Evolutionary conservation across 1,140 invertebrate species (phyloP), one percentile per base, ranked within the genome.

Genomic region (Solenopsis invicta): DNA sequence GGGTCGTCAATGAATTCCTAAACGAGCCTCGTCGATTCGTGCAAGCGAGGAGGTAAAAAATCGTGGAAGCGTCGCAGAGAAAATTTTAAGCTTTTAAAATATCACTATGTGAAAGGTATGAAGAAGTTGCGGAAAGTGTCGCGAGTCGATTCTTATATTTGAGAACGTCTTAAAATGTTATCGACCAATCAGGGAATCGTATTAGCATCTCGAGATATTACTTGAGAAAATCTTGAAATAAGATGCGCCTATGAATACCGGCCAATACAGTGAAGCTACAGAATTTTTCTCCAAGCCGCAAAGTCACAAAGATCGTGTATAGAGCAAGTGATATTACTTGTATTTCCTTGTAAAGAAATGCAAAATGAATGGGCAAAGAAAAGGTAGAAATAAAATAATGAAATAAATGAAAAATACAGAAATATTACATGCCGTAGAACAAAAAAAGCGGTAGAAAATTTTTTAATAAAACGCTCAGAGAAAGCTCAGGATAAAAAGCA

Each of bases 21-120:
- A 80, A 86, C 59, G 66, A 80, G 67, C 41, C 67, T 74, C 80
- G 67, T 82, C 80, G 78, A 82, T 67, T 82, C 37, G 66, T 24
- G 54, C 54, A 8, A 4, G 37, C 80, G 80, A 52, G 24, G 54
- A 48, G 50, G 54, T 41, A 54, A 74, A 82, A 84, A 84, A 61
- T 84, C 69, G 54, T 13, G 9, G 41, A 59, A 48, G 61, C 54
- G n/a, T 24, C 18, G 9, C 9, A 29, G 48, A 52, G 37, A 16
- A 41, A 41, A 80, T 24, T 52, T 52, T 62, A 5, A 61, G 16
- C 9, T 24, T 59, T 2, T n/a, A 76, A 77, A 5, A n/a, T n/a
- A n/a, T 29, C 29, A 29, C 16, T 29, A 48, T 8, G 24, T n/a
- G 10, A 41, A 62, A 64, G 62, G 24, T 18, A 45, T 12, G 4